A percentile compares a stretch with the other conserved stretches of the same genome.
Evolutionary conservation across 2,113 vertebrate genomes (phyloP).

Genomic region (Lophochroa leadbeateri): DNA sequence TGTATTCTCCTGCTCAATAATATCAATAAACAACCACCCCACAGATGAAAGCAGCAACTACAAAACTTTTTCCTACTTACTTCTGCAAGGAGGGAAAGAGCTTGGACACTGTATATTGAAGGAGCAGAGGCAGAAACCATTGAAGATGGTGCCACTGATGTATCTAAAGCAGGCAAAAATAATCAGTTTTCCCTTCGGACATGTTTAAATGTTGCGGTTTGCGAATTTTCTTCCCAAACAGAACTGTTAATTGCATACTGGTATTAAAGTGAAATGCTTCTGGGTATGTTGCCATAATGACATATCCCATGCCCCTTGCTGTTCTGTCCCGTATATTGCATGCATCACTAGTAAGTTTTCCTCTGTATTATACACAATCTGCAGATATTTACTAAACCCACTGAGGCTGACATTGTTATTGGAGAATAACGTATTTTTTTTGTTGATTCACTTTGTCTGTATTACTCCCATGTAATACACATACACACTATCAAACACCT

Average conservation of each 20-base stretch:
- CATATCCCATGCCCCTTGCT: neutral
- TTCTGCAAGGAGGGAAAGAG: constrained; percentile 93
- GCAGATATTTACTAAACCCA: neutral
- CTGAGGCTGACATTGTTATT: neutral
- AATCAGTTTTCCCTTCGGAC: neutral
- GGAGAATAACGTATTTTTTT: neutral
- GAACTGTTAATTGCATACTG: neutral
- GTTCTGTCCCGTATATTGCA: neutral
- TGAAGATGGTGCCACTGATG: constrained; percentile 76
- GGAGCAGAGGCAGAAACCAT: constrained; percentile 95
- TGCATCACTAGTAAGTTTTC: neutral
- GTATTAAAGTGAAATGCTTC: neutral
- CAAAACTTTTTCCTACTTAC: constrained; percentile 63
- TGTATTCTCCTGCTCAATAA: neutral
- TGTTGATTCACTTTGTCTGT: neutral
- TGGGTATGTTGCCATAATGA: neutral
- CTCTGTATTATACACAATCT: neutral
- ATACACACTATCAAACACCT: neutral
- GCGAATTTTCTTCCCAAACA: neutral
- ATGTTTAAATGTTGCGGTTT: neutral
- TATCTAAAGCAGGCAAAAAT: constrained; percentile 70
- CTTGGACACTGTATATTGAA: constrained; percentile 94
- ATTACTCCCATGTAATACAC: neutral
- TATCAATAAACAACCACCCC: neutral
- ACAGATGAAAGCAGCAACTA: neutral